Conservation (phyloP, 2,888 invertebrate genomes). For the Chrysotoxum bicinctum region DNA sequence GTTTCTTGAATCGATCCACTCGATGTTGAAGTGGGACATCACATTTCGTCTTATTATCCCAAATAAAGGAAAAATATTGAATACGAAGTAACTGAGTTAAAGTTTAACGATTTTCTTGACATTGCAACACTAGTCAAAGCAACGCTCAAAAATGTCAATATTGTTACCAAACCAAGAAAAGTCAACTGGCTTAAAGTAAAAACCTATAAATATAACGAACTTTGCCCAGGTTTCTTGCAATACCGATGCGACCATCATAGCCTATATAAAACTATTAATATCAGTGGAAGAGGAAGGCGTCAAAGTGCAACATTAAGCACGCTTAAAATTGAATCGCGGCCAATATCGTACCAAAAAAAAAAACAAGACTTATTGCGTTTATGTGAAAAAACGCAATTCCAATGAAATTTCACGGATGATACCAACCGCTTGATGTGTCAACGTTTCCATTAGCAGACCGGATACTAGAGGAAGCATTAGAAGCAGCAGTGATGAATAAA, state of each 20-base stretch:
- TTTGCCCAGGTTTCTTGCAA: neutral
- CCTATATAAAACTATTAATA: neutral
- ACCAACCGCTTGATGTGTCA: neutral
- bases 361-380: neutral
- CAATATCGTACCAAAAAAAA: neutral
- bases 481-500: neutral
- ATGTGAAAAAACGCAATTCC: neutral
- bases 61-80: conserved; percentile 7
- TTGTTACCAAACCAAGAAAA: conserved; percentile 17
- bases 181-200: conserved; percentile 30
- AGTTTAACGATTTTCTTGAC: conserved; percentile 10
- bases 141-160: conserved; percentile 19
- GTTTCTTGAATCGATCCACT: conserved; percentile 6
- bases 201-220: conserved; percentile 1
- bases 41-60: conserved; percentile 5
- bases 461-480: neutral
- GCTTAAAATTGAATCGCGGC: conserved; percentile 6
- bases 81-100: conserved; percentile 16
- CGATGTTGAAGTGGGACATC: too few relatives aligned
- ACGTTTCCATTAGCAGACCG: neutral
- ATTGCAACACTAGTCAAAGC: conserved; percentile 11
- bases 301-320: neutral
- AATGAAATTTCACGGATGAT: neutral
- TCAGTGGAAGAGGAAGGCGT: neutral
- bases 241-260: neutral